Base-by-base conservation (phyloP, 2,113 vertebrate species). In the Himantopus leucocephalus region DNA sequence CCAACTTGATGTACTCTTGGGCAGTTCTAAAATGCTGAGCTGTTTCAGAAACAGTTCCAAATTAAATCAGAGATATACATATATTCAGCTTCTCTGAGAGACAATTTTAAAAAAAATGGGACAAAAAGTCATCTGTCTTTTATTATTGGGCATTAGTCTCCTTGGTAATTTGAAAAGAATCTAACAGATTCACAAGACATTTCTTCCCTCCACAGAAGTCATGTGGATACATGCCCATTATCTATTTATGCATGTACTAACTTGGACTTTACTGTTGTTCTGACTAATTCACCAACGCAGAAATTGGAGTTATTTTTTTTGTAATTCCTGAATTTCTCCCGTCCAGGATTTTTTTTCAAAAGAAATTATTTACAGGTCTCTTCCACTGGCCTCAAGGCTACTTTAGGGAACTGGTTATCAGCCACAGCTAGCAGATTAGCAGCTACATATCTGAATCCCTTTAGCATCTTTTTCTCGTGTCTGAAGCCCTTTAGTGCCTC, bases 21-120 rank as follows among this genome's bases (percentile, higher is more conserved):
- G 76, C 88, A 94, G 43, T 23, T 60, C 52, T 52, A 8, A 96
- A 92, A 32, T 52, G 80, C 68, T 96, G 80, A 96, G 89, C 68
- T 94, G 23, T 30, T 91, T 63, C 8, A 56, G 56, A 89, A 91
- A 75, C 30, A 17, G 35, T 8, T 96, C 73, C 76, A 94, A 75
- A 81, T 87, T 8, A 37, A 92, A 83, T 63, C 92, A 87, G 55
- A 50, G 35, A 21, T 26, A 59, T 24, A 41, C 43, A 74, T 10
- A 68, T 50, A 71, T 48, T 53, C 52, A 53, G 11, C 16, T 53
- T 52, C 76, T 47, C 47, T 77, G 79, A 78, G 87, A 94, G 64
- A 14, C 43, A 81, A 13, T 62, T 43, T 2, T 55, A 66, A 64
- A 79, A 26, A 26, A 8, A n/a, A 24, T 12, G 27, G 16, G 11